A percentile compares a stretch with the other conserved stretches of the same genome.
These are phyloP conservation scores for Eupithecia tripunctaria DNA, from an alignment of 2,888 invertebrate genomes.

Conservation along the genomic window DNA sequence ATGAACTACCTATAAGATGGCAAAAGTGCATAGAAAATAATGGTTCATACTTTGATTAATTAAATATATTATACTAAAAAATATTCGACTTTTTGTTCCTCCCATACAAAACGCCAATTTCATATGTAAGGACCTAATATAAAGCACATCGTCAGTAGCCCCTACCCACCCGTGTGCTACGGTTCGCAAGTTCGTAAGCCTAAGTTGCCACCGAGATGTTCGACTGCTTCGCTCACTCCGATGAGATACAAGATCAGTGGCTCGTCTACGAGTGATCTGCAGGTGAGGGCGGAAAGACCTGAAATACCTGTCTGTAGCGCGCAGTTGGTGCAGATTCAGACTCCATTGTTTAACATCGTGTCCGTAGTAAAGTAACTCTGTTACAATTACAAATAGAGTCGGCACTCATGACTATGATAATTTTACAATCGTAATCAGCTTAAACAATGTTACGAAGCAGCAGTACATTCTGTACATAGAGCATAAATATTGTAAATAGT, in stretches of 20 bases:
- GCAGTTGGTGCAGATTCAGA: conserved; percentile 8
- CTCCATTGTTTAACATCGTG: not conserved
- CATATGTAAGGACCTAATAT: no score
- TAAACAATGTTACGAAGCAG: not conserved
- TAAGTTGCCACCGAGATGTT: not conserved
- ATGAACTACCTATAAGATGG: no score
- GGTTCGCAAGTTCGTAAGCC: not conserved
- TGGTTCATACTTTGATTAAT: no score
- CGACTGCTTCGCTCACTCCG: not conserved
- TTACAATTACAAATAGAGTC: not conserved
- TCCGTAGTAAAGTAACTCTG: not conserved
- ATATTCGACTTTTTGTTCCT: no score
- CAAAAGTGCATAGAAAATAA: no score
- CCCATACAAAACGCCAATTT: no score
- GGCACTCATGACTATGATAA: not conserved
- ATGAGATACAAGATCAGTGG: not conserved
- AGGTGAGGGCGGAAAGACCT: not conserved
- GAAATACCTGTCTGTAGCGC: conserved; percentile 5
- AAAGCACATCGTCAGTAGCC: not conserved
- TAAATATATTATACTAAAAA: no score
- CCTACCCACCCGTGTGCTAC: not conserved
- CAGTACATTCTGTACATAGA: not conserved
- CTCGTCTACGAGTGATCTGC: not conserved
- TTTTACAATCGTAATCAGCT: not conserved
- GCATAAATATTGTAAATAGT: not conserved